phyloP scores from a whole-genome alignment of 1,140 invertebrate genomes.

The Drosophila seguyi region DNA sequence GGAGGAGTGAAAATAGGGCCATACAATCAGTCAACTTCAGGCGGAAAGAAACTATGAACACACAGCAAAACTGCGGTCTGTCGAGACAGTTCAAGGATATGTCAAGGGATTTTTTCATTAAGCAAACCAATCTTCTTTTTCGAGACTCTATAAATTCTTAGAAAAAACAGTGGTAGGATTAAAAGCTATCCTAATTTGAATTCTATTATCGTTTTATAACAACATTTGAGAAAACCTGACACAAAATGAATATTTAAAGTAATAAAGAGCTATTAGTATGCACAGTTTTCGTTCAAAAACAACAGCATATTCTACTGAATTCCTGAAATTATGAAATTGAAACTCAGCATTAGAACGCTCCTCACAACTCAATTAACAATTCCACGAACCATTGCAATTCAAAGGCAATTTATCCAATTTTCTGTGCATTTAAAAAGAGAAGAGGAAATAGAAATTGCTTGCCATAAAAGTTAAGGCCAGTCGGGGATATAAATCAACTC shows the following conservation, averaged over 20 bases:
- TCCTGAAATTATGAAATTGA: background rate
- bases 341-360: background rate
- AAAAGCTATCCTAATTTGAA: background rate
- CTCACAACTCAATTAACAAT: background rate
- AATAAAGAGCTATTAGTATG: background rate
- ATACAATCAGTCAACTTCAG: slow-evolving; percentile 27
- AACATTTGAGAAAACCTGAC: background rate
- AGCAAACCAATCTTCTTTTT: no score
- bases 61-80: background rate
- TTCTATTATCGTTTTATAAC: background rate
- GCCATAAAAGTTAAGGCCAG: slow-evolving; percentile 44
- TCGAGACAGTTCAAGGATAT: slow-evolving; percentile 1
- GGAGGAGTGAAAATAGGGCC: slow-evolving; percentile 7
- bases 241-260: no score
- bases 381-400: slow-evolving; percentile 22
- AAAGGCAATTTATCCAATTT: slow-evolving; percentile 24
- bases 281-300: background rate
- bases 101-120: background rate
- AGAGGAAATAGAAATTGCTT: slow-evolving; percentile 14
- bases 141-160: no score
- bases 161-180: no score
- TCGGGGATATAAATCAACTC: slow-evolving; percentile 31
- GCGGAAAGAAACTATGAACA: background rate
- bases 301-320: no score
- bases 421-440: slow-evolving; percentile 17